A percentile compares a stretch with the other conserved stretches of the same genome.
Evolutionary conservation across 2,888 invertebrate genomes (phyloP).

Genomic region (Andrena haemorrhoa): DNA sequence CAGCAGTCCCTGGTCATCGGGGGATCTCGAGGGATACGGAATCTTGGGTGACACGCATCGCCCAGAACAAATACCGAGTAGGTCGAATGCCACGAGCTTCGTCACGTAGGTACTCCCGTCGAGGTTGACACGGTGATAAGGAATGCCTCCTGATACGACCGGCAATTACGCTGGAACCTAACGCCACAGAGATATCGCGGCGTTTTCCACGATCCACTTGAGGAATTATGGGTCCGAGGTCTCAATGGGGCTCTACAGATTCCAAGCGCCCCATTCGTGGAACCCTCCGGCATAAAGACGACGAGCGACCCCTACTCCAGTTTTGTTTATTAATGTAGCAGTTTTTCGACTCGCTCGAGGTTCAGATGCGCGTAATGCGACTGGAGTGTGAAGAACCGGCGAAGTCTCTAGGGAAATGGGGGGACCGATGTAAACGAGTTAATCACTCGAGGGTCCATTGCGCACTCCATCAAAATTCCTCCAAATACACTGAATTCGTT

Average conservation of each 20-base stretch:
- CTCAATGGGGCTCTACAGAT: neutral
- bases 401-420: neutral
- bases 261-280: constrained; percentile 12
- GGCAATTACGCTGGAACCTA: no score
- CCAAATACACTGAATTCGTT: no score
- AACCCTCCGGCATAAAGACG: constrained; percentile 14
- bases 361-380: neutral
- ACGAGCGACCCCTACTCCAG: neutral
- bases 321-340: neutral
- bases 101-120: neutral
- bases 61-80: neutral
- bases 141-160: neutral
- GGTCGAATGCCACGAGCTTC: neutral
- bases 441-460: neutral
- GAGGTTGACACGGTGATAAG: constrained; percentile 29
- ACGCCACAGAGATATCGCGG: neutral
- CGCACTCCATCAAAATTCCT: neutral
- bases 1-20: no score
- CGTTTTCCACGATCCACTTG: constrained; percentile 22
- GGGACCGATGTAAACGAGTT: neutral
- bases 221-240: constrained; percentile 6
- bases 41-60: neutral
- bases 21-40: neutral
- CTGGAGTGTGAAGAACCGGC: neutral
- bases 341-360: neutral